These are phyloP conservation scores for Erythrocercus mccallii DNA, from an alignment of 2,113 vertebrate genomes.

Conservation along the genomic window DNA sequence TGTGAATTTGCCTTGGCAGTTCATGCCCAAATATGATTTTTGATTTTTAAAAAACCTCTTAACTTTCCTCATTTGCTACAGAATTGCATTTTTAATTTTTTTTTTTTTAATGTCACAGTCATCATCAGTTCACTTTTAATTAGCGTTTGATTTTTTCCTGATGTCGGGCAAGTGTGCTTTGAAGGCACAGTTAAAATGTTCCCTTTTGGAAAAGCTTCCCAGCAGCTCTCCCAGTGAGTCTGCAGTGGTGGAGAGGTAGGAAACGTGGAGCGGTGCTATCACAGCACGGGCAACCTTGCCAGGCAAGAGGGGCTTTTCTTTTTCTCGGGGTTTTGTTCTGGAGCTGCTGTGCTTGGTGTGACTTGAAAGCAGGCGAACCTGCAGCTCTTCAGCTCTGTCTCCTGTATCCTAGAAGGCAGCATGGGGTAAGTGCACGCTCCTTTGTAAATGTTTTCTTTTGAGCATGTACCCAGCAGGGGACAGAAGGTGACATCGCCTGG, in stretches of 20 bases:
- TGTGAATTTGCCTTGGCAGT: background rate
- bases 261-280: background rate
- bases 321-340: background rate
- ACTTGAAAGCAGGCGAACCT: background rate
- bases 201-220: background rate
- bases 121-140: background rate
- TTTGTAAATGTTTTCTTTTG: constrained; percentile 22
- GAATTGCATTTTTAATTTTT: background rate
- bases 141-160: background rate
- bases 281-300: background rate
- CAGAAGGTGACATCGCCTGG: background rate
- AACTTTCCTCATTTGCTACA: background rate
- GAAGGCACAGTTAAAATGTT: background rate
- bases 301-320: background rate
- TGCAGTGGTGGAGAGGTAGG: background rate
- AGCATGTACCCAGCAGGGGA: constrained; percentile 1
- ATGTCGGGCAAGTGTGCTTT: background rate
- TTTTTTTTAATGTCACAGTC: background rate
- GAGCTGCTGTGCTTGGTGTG: background rate
- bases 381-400: background rate
- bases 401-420: background rate
- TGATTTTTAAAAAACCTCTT: fast-evolving
- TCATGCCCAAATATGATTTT: background rate
- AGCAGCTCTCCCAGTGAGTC: background rate
- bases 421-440: background rate